Evolutionary conservation across 2,113 vertebrate genomes (phyloP), one percentile per base, ranked within the genome.

Genomic region (Macheiramphus alcinus): DNA sequence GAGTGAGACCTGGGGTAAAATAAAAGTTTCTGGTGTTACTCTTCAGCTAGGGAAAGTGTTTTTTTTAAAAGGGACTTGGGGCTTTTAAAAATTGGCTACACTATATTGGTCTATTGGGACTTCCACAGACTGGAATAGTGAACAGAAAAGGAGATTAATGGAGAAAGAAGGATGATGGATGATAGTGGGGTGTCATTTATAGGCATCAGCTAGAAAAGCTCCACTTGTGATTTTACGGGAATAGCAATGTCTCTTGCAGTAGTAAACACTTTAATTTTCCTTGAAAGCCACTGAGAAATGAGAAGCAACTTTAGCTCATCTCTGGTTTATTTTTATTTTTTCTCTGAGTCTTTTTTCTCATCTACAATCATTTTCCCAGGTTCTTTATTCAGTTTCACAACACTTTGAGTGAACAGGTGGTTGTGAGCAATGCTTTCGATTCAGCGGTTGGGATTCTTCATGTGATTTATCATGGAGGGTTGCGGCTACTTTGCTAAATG

Each of bases 11-110:
- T 85, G 53, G 53, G 66, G 78, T 87, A 71, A 91, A 95, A 93
- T 75, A 95, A 94, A 94, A 94, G 86, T 93, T 89, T 75, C 91
- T 96, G 66, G 80, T 95, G 84, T 94, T 94, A 70, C 74, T 94
- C 45, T 80, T 96, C 73, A 93, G 66, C 79, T 55, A 91, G 58
- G 70, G 45, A 91, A 94, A 93, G 75, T 86, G 90, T 10, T 63
- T 80, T 90, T 85, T 83, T 87, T 53, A 76, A 95, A 84, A 43
- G 96, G 8, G 32, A 14, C 62, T 82, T 80, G 89, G 20, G 93
- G 29, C 70, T 87, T 84, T 87, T 96, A 94, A 97, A 97, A 87
- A 50, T 43, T 82, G 27, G 14, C 62, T 89, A 2, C 18, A 12
- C 45, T 85, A 5, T 89, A 59, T 94, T 68, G 68, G 86, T 62